phyloP scores from a whole-genome alignment of 2,888 invertebrate species.

The Mesorhabditis sp. region DNA sequence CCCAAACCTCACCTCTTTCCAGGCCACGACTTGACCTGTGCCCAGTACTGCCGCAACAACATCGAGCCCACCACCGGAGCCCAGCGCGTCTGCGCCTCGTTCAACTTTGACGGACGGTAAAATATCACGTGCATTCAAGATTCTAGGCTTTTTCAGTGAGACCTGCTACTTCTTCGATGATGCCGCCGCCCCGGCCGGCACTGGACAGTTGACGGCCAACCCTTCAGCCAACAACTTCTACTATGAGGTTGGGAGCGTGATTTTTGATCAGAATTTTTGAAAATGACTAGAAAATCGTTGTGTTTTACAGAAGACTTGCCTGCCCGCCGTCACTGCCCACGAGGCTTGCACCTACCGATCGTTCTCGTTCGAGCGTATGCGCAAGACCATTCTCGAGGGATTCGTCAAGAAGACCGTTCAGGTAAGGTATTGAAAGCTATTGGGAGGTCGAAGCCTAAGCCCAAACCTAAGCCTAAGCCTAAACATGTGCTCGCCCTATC shows the following conservation, averaged over 20 bases:
- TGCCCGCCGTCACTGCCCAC: constrained; percentile 57
- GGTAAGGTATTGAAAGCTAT: constrained; percentile 31
- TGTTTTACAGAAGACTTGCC: constrained; percentile 55
- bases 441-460: neutral
- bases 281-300: neutral
- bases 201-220: constrained; percentile 55
- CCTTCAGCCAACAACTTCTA: constrained; percentile 59
- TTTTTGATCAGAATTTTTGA: neutral
- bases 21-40: constrained; percentile 57
- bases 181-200: constrained; percentile 56
- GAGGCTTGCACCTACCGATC: constrained; percentile 58
- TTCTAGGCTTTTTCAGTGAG: constrained; percentile 23
- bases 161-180: constrained; percentile 59
- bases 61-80: constrained; percentile 58
- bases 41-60: constrained; percentile 58
- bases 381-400: constrained; percentile 62
- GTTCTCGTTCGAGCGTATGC: constrained; percentile 63
- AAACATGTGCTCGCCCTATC: too few species aligned
- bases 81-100: constrained; percentile 56
- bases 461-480: neutral
- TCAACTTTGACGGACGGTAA: constrained; percentile 57
- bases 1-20: neutral
- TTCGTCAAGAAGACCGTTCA: constrained; percentile 60
- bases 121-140: neutral
- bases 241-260: constrained; percentile 46